Percentiles rank a stretch among this genome's conserved stretches.
Conservation (phyloP, 2,797 vertebrate genomes). For the Salmo trutta region DNA sequence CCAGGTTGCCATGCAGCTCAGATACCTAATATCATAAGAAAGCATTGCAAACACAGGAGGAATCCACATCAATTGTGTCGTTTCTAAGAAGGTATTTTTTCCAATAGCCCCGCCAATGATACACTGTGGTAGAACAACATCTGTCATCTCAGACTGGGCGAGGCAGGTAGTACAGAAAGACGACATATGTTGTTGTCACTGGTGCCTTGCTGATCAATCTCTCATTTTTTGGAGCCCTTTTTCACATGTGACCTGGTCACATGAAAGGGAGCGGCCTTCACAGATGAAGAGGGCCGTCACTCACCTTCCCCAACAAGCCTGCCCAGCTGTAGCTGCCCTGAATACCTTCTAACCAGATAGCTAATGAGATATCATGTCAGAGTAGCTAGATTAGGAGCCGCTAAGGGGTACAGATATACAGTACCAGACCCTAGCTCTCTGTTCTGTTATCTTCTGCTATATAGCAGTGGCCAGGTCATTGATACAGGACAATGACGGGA, state of each 20-base stretch:
- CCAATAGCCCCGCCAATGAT: neutral
- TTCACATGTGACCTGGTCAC: slow-evolving; percentile 34
- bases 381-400: slow-evolving; percentile 46
- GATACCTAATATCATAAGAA: neutral
- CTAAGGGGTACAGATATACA: slow-evolving; percentile 14
- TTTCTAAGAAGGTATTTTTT: slow-evolving; percentile 1
- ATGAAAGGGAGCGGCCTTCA: slow-evolving; percentile 41
- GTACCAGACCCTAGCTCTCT: slow-evolving; percentile 31
- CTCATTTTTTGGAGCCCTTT: slow-evolving; percentile 35
- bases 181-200: slow-evolving; percentile 37
- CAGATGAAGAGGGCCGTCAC: slow-evolving; percentile 73
- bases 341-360: slow-evolving; percentile 50
- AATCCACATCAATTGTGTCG: neutral
- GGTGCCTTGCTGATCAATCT: slow-evolving; percentile 24
- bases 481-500: slow-evolving; percentile 63
- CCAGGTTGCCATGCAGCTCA: neutral
- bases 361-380: slow-evolving; percentile 62
- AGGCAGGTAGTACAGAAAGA: slow-evolving; percentile 21
- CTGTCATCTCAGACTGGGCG: slow-evolving; percentile 10
- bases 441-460: slow-evolving; percentile 21
- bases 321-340: slow-evolving; percentile 63
- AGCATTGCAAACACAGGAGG: neutral
- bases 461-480: slow-evolving; percentile 38
- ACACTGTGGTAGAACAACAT: slow-evolving; percentile 9
- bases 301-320: slow-evolving; percentile 56